phyloP scores from a whole-genome alignment of 2,797 vertebrate genomes.

The Fundulus diaphanus region DNA sequence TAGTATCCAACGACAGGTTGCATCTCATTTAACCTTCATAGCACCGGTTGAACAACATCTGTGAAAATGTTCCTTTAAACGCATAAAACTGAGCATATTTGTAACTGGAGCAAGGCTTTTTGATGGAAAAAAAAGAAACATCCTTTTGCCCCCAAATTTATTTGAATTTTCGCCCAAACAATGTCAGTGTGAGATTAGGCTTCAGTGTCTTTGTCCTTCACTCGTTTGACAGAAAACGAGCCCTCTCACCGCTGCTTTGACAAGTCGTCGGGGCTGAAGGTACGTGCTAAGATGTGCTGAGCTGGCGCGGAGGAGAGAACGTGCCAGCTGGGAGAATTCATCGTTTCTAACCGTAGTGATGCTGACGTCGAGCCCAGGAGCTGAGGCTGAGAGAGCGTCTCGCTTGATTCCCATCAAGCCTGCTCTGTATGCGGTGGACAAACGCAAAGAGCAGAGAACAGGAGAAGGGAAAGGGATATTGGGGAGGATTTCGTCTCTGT shows the following conservation, averaged over 20 bases:
- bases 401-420: slow-evolving; percentile 18
- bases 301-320: slow-evolving; percentile 33
- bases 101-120: too few relatives aligned
- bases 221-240: slow-evolving; percentile 24
- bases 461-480: slow-evolving; percentile 24
- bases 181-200: neutral
- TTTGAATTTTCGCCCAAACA: neutral
- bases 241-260: too few relatives aligned
- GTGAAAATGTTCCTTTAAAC: neutral
- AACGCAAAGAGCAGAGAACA: slow-evolving; percentile 5
- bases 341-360: slow-evolving; percentile 23
- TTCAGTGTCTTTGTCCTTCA: slow-evolving; percentile 1
- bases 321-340: slow-evolving; percentile 35
- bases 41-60: too few relatives aligned
- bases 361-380: slow-evolving; percentile 18
- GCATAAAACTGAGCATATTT: neutral
- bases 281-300: slow-evolving; percentile 48
- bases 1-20: too few relatives aligned
- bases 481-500: slow-evolving; percentile 23
- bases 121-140: too few relatives aligned
- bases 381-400: neutral
- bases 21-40: too few relatives aligned
- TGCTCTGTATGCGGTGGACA: slow-evolving; percentile 20
- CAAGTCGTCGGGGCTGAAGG: slow-evolving; percentile 38
- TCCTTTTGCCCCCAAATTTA: too few relatives aligned